A percentile compares a stretch with the other conserved stretches of the same genome.
phyloP scores from a whole-genome alignment of 1,140 invertebrate species.

The Drosophila melanica region DNA sequence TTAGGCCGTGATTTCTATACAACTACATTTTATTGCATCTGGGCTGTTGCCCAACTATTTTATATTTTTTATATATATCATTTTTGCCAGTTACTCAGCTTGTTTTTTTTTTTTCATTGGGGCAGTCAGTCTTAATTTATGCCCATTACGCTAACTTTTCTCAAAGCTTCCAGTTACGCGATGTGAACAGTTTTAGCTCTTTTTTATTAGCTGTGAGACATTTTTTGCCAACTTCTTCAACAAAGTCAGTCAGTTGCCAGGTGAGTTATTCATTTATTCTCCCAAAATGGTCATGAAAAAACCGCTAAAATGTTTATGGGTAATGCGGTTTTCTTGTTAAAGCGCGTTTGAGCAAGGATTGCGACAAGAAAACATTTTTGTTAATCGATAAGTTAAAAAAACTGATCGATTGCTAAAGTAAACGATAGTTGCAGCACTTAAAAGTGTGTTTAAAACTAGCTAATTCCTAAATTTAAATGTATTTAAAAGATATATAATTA shows the following conservation, averaged over 20 bases:
- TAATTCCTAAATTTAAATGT: background rate
- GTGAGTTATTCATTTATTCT: conserved; percentile 62
- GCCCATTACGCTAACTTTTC: conserved; percentile 37
- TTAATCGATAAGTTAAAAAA: conserved; percentile 15
- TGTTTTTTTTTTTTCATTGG: conserved; percentile 32
- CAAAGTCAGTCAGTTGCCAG: conserved; percentile 45
- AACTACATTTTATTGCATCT: conserved; percentile 43
- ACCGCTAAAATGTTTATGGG: conserved; percentile 51
- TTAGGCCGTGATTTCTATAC: conserved; percentile 50
- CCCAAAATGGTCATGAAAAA: conserved; percentile 68
- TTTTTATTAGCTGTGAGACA: conserved; percentile 35
- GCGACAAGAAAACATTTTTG: conserved; percentile 16
- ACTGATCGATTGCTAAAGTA: conserved; percentile 5
- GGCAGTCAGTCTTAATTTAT: conserved; percentile 40
- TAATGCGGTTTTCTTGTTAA: conserved; percentile 75
- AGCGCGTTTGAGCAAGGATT: conserved; percentile 23
- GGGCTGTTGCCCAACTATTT: conserved; percentile 37
- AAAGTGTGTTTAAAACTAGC: background rate
- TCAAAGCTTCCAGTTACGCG: conserved; percentile 37
- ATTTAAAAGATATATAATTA: background rate
- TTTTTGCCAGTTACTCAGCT: conserved; percentile 17
- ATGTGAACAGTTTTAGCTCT: background rate
- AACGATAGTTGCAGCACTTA: background rate
- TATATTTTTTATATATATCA: background rate
- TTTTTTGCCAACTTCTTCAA: conserved; percentile 39